Conservation (phyloP, 2,113 vertebrate genomes). For the Vireo altiloquus region DNA sequence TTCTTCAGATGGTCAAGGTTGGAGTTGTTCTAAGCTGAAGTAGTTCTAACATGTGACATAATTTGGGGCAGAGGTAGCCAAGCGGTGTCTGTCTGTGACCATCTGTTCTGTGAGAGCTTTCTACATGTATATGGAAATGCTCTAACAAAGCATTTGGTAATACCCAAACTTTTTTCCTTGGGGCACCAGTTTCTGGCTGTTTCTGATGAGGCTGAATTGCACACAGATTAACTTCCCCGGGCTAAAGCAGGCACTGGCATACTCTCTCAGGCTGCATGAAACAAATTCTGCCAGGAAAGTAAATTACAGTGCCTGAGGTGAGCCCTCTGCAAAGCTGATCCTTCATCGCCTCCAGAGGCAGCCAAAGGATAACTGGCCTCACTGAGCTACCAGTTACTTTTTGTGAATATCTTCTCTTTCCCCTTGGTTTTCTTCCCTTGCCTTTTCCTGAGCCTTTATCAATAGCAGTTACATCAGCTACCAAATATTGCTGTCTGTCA, state of each 20-base stretch:
- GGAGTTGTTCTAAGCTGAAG: background rate
- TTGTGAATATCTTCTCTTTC: background rate
- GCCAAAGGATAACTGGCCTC: background rate
- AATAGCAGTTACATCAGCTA: background rate
- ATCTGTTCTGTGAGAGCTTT: background rate
- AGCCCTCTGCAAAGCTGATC: background rate
- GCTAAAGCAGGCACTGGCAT: background rate
- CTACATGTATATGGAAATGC: background rate
- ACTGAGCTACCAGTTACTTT: background rate
- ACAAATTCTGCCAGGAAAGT: background rate
- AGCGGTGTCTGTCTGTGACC: background rate
- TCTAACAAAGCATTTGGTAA: background rate
- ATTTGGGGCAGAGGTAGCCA: background rate
- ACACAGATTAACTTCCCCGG: background rate
- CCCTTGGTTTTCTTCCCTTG: background rate
- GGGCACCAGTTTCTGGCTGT: background rate
- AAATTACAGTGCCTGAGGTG: background rate
- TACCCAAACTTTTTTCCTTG: background rate
- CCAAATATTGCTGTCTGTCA: background rate
- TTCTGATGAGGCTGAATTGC: background rate
- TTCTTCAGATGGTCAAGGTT: background rate
- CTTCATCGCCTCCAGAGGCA: background rate
- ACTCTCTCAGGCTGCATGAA: background rate
- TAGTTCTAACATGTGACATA: background rate
- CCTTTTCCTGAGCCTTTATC: background rate